Evolutionary conservation across 1,140 invertebrate species (phyloP).

Genomic region (Saxidomus purpurata): DNA sequence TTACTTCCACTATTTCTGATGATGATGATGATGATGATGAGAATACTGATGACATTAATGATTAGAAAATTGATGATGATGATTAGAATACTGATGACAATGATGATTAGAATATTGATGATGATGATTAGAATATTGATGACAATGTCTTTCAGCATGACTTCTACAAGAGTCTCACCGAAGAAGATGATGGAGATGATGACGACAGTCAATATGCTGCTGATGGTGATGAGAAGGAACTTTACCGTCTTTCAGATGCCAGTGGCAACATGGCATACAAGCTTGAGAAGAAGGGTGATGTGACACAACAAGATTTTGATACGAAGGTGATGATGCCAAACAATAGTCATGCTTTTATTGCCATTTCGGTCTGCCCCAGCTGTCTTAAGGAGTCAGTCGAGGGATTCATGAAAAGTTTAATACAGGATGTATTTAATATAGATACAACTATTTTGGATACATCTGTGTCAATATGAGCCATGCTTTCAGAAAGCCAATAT

Average conservation of each 20-base stretch:
- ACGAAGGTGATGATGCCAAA: constrained; percentile 58
- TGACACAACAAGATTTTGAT: constrained; percentile 31
- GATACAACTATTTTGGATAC: neutral
- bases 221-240: constrained; percentile 12
- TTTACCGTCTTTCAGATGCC: constrained; percentile 64
- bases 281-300: constrained; percentile 60
- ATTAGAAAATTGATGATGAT: neutral
- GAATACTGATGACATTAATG: no score
- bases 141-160: constrained; percentile 27
- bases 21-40: no score
- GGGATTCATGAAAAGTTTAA: neutral
- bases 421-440: neutral
- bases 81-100: neutral
- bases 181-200: constrained; percentile 43
- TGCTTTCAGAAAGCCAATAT: no score
- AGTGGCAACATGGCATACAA: constrained; percentile 42
- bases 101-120: neutral
- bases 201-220: constrained; percentile 14
- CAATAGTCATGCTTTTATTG: neutral
- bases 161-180: constrained; percentile 46
- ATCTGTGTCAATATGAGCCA: neutral
- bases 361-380: no score
- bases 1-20: no score
- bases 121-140: neutral
- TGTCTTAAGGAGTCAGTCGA: no score